Evolutionary conservation across 2,888 invertebrate species (phyloP), one percentile per base, ranked within the genome.

Genomic region (Camptogramma bilineatum): DNA sequence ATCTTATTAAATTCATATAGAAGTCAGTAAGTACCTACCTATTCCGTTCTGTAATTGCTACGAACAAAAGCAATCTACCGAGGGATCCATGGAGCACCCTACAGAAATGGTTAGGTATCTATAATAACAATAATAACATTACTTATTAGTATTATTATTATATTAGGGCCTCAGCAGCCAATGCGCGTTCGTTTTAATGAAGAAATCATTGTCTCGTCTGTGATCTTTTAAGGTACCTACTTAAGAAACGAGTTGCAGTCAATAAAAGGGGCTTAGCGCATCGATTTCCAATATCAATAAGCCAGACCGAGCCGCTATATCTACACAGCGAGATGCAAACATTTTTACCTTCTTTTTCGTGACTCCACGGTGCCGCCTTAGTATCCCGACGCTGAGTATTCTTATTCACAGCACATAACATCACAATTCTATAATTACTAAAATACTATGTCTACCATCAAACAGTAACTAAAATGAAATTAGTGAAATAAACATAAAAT

Each of bases 341-440:
- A 71, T 87, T 82, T 87, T 88, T 92, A 93, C 93, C 93, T 93
- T 91, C 93, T 90, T 93, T 93, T 93, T 92, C 93, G 91, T 88
- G 93, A 93, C 93, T 93, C 93, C 93, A 93, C 93, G 93, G 91
- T 93, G 93, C 93, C 91, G 93, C 88, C 90, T 93, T 93, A 88
- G 85, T 81, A 89, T 92, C 87, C 92, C 92, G 90, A 86, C 85
- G 87, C 86, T 88, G 86, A 89, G 83, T 92, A 92, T 90, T 90
- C 86, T 90, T 91, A 91, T 83, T 87, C 91, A 91, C 92, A 91
- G 85, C 93, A 93, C 93, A 90, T 93, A 90, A 89, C 93, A 93
- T 93, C 93, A 93, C 93, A 92, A 90, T 90, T 86, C 85, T 82
- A 85, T 90, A 84, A 81, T 85, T 84, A 84, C 64, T 81, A 82